A percentile compares a stretch with the other conserved stretches of the same genome.
Conservation (phyloP, 2,797 vertebrate genomes). For the Columba guinea region DNA sequence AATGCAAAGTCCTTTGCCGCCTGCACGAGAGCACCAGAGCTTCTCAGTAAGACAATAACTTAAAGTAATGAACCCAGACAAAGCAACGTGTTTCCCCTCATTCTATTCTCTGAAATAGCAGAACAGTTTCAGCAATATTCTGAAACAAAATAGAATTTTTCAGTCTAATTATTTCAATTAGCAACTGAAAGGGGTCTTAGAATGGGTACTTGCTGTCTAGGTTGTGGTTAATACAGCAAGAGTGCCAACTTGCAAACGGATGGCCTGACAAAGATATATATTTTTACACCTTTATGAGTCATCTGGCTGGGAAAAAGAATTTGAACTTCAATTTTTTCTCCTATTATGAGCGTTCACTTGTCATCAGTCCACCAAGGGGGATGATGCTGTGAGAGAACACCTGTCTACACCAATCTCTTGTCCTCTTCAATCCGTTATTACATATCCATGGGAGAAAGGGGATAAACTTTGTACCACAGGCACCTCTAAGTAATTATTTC, state of each 20-base stretch:
- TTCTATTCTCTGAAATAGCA: neutral
- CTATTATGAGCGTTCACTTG: neutral
- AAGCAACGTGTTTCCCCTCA: neutral
- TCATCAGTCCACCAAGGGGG: neutral
- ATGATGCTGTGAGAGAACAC: neutral
- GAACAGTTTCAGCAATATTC: neutral
- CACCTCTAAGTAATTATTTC: slow-evolving; percentile 8
- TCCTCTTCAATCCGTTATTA: slow-evolving; percentile 13
- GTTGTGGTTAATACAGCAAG: neutral
- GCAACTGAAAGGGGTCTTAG: neutral
- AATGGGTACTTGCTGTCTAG: neutral
- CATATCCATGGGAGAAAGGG: neutral
- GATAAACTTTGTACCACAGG: neutral
- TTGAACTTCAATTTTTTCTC: slow-evolving; percentile 8
- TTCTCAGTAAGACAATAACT: neutral
- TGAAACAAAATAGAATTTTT: neutral
- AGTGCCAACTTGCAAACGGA: neutral
- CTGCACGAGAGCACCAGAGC: neutral
- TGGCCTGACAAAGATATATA: neutral
- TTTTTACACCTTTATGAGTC: slow-evolving; percentile 6
- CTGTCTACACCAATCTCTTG: slow-evolving; percentile 6
- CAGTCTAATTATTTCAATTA: neutral
- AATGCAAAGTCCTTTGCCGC: neutral
- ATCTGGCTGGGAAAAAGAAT: neutral
- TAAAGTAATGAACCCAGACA: neutral